Conservation (phyloP, 1,140 invertebrate species). For the Pachypeltis micranthus region DNA sequence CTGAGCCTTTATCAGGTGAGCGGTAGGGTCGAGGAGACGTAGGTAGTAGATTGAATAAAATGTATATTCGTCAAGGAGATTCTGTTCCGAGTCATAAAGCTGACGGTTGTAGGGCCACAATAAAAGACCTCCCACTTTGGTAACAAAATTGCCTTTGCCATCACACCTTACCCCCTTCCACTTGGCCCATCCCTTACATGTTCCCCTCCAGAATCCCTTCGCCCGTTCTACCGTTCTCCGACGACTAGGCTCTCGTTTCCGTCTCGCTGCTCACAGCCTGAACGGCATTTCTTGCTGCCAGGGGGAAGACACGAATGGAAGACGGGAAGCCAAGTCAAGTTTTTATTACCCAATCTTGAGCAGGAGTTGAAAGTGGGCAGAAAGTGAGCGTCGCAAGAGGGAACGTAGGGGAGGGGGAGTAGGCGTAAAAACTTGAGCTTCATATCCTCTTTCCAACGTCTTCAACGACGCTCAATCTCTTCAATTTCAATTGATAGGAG, state of each 20-base stretch:
- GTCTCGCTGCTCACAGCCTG: too few relatives aligned
- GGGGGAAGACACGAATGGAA: not conserved
- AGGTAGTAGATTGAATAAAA: not conserved
- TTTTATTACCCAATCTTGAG: not conserved
- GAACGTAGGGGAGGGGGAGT: not conserved
- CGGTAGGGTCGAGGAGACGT: too few relatives aligned
- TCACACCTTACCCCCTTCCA: not conserved
- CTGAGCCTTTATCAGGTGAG: too few relatives aligned
- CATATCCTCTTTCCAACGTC: not conserved
- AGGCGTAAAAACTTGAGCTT: not conserved
- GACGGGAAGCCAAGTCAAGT: not conserved
- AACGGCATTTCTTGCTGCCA: too few relatives aligned
- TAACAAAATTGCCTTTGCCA: not conserved
- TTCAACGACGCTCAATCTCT: not conserved
- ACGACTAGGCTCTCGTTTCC: too few relatives aligned
- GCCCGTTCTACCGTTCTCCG: too few relatives aligned
- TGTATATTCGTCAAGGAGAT: not conserved
- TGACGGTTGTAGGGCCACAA: not conserved
- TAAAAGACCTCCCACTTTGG: not conserved
- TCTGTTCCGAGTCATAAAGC: not conserved
- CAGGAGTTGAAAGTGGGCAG: not conserved
- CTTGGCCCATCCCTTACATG: not conserved
- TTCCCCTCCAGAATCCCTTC: too few relatives aligned
- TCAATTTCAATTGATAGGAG: not conserved
- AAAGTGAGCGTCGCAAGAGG: not conserved